Conservation (phyloP, 2,113 vertebrate species). For the Anguilla japonica region DNA sequence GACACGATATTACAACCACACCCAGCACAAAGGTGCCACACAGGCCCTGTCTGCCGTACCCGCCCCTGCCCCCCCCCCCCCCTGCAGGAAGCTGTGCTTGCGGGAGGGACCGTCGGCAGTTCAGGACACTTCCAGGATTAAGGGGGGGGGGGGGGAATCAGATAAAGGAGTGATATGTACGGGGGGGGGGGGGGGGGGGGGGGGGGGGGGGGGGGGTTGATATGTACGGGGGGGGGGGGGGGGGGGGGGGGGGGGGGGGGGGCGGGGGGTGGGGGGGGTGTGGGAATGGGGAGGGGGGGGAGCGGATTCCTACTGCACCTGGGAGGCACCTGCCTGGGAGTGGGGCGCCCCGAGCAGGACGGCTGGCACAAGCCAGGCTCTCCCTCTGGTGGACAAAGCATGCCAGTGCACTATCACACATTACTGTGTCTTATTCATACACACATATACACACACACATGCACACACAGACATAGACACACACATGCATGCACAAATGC, state of each 20-base stretch:
- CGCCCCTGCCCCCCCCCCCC: slow-evolving; percentile 16
- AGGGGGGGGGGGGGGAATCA: slow-evolving; percentile 82
- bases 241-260: slow-evolving; percentile 61
- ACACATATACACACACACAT: slow-evolving; percentile 1
- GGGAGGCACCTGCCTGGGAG: slow-evolving; percentile 66
- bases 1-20: slow-evolving; percentile 40
- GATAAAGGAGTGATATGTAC: slow-evolving; percentile 77
- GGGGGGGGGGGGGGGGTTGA: no score
- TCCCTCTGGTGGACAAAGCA: slow-evolving; percentile 83
- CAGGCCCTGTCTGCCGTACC: slow-evolving; percentile 48
- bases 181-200: slow-evolving; percentile 43
- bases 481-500: background rate
- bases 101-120: slow-evolving; percentile 74
- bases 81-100: slow-evolving; percentile 71
- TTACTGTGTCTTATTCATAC: background rate
- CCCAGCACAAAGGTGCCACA: slow-evolving; percentile 52
- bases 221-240: slow-evolving; percentile 70
- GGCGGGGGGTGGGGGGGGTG: no score
- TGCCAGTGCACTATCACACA: background rate
- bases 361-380: slow-evolving; percentile 65
- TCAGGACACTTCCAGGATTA: slow-evolving; percentile 84
- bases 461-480: no score
- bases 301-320: slow-evolving; percentile 61
- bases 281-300: no score
- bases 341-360: slow-evolving; percentile 5